Base-by-base conservation (phyloP, 30 jellyfish, hydroid and myxozoan genomes). In the Turritopsis dohrnii region DNA sequence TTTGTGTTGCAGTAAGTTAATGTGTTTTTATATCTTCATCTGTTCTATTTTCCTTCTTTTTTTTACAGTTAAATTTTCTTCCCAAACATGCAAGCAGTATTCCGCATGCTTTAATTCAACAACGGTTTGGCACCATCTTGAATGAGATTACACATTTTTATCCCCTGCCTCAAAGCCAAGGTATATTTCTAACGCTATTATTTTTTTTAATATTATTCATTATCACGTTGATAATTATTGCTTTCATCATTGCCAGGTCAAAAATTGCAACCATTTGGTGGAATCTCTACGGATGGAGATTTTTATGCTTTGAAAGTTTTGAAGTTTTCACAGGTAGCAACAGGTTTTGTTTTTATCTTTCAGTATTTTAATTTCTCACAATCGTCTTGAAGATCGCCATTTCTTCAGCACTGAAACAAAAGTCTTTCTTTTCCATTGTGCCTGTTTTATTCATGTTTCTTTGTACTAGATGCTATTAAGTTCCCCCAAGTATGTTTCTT, bases 211-310 rank as follows among this genome's bases (percentile, higher is more conserved):
- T n/a, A n/a, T n/a, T n/a, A n/a, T n/a, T n/a, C n/a, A n/a, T n/a
- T n/a, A n/a, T n/a, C n/a, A n/a, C n/a, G n/a, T n/a, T n/a, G n/a
- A n/a, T n/a, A n/a, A n/a, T n/a, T n/a, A n/a, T n/a, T n/a, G n/a
- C n/a, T n/a, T n/a, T n/a, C n/a, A n/a, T n/a, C n/a, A n/a, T n/a
- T n/a, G n/a, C 13, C 60, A 41, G 77, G 30, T n/a, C 9, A 0
- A 69, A 69, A 1, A 1, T 27, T 69, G 30, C 77, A 69, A 23
- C 28, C 77, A 1, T 29, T 77, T 41, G 88, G 91, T 71, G 97
- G 97, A 17, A 52, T 87, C 23, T 73, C 83, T 18, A 52, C 29
- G 41, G 87, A 83, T 76, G 97, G 97, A 41, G 96, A 90, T 52
- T 90, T 86, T 54, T 83, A 28, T 72, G 96, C 90, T 19, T 79